A percentile compares a stretch with the other conserved stretches of the same genome.
These are phyloP conservation scores for Drosophila tristis DNA, from an alignment of 1,140 invertebrate species.

Conservation along the genomic window DNA sequence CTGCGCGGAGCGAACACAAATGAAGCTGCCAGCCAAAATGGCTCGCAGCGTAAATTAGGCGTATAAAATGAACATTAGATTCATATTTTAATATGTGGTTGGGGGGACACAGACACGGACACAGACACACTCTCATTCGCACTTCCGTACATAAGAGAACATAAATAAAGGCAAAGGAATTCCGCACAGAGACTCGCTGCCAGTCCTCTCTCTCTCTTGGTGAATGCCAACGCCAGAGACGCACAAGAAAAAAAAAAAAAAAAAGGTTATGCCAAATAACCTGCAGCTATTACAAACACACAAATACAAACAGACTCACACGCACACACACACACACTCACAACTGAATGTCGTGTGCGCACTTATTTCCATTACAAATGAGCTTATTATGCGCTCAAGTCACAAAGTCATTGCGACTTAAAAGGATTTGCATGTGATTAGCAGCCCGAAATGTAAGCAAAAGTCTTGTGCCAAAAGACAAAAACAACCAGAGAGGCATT, in stretches of 20 bases:
- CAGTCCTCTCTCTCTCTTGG: background rate
- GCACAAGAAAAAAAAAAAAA: slow-evolving; percentile 7
- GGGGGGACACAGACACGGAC: too few species aligned
- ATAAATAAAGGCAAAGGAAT: slow-evolving; percentile 66
- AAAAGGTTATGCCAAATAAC: slow-evolving; percentile 75
- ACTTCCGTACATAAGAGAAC: slow-evolving; percentile 8
- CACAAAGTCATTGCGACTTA: slow-evolving; percentile 81
- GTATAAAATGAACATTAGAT: slow-evolving; percentile 83
- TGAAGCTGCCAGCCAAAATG: slow-evolving; percentile 51
- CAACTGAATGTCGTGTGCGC: background rate
- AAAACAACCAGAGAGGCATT: slow-evolving; percentile 40
- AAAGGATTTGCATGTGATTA: slow-evolving; percentile 82
- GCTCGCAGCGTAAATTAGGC: slow-evolving; percentile 76
- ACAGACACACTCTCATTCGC: slow-evolving; percentile 12
- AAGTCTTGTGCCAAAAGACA: slow-evolving; percentile 69
- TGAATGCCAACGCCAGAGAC: slow-evolving; percentile 50
- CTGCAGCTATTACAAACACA: slow-evolving; percentile 66
- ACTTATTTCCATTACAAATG: slow-evolving; percentile 76
- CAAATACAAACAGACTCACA: slow-evolving; percentile 37
- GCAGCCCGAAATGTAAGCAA: slow-evolving; percentile 79
- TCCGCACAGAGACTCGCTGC: slow-evolving; percentile 14
- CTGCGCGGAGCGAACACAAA: slow-evolving; percentile 37
- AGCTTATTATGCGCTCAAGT: slow-evolving; percentile 79
- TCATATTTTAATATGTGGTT: slow-evolving; percentile 72
- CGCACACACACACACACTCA: slow-evolving; percentile 7